phyloP scores from a whole-genome alignment of 2,888 invertebrate species.

The Chaetogeoica ovagalla region DNA sequence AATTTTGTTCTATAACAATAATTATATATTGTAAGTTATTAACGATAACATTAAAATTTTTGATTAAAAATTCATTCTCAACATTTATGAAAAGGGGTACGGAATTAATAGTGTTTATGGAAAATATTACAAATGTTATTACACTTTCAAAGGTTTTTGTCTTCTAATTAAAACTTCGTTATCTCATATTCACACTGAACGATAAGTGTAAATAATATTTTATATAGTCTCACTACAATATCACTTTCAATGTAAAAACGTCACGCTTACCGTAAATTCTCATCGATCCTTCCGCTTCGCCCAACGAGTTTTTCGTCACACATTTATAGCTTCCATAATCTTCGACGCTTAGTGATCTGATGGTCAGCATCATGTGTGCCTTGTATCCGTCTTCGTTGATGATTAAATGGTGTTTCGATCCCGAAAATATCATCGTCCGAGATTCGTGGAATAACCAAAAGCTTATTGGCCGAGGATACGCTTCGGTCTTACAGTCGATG shows the following conservation, averaged over 20 bases:
- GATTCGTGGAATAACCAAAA: conserved; percentile 83
- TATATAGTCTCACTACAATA: too few species aligned
- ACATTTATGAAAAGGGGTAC: too few species aligned
- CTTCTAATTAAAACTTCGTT: too few species aligned
- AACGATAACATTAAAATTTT: too few species aligned
- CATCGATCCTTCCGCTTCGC: conserved; percentile 91
- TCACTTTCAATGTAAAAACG: not conserved
- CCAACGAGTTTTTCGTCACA: conserved; percentile 90
- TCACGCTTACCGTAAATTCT: conserved; percentile 79
- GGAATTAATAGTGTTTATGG: too few species aligned
- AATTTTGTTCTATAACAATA: too few species aligned
- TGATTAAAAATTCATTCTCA: too few species aligned
- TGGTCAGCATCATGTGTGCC: conserved; percentile 85
- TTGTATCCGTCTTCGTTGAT: conserved; percentile 84
- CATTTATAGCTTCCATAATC: conserved; percentile 91
- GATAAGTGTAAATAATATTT: too few species aligned
- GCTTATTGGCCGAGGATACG: conserved; percentile 87
- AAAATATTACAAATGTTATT: too few species aligned
- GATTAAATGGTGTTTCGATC: conserved; percentile 82
- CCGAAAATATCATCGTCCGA: conserved; percentile 75
- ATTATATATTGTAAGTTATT: too few species aligned
- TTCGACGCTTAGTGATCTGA: conserved; percentile 76
- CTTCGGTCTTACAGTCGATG: conserved; percentile 90
- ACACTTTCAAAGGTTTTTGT: too few species aligned
- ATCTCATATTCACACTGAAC: too few species aligned